Percentiles rank a stretch among this genome's conserved stretches.
Evolutionary conservation across 2,797 vertebrate genomes (phyloP).

Genomic region (Macropus fuliginosus): DNA sequence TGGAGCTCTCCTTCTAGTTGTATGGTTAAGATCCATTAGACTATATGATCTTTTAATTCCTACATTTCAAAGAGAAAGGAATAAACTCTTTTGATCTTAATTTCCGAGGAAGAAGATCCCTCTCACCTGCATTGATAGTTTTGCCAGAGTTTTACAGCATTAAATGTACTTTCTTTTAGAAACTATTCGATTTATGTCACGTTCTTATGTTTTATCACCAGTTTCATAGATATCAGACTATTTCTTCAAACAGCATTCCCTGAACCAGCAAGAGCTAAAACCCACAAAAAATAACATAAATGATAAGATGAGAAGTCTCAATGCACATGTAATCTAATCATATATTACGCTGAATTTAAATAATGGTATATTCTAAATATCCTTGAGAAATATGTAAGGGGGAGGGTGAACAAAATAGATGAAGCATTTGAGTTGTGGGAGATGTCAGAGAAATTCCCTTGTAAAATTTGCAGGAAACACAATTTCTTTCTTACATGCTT

Average conservation of each 20-base stretch:
- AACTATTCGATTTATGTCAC: background rate
- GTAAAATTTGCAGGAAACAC: slow-evolving; percentile 79
- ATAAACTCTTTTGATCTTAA: background rate
- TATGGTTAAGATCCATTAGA: background rate
- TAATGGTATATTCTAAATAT: slow-evolving; percentile 46
- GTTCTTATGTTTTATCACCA: slow-evolving; percentile 37
- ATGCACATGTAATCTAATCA: slow-evolving; percentile 22
- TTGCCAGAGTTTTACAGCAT: background rate
- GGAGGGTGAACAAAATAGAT: slow-evolving; percentile 64
- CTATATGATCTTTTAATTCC: slow-evolving; percentile 15
- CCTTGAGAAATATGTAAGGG: slow-evolving; percentile 60
- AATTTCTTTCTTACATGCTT: slow-evolving; percentile 71
- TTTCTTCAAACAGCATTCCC: slow-evolving; percentile 40
- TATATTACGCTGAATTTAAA: slow-evolving; percentile 71
- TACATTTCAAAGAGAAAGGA: background rate
- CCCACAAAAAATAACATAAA: slow-evolving; percentile 63
- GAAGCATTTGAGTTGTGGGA: slow-evolving; percentile 68
- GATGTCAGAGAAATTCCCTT: slow-evolving; percentile 38
- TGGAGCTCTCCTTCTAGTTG: background rate
- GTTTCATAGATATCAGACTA: background rate
- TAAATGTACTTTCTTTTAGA: background rate
- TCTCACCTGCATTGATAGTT: background rate
- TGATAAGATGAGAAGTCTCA: slow-evolving; percentile 49
- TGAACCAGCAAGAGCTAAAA: slow-evolving; percentile 15
- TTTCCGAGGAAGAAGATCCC: background rate